These are phyloP conservation scores for Lagorchestes hirsutus DNA, from an alignment of 2,797 vertebrate genomes.

Conservation along the genomic window DNA sequence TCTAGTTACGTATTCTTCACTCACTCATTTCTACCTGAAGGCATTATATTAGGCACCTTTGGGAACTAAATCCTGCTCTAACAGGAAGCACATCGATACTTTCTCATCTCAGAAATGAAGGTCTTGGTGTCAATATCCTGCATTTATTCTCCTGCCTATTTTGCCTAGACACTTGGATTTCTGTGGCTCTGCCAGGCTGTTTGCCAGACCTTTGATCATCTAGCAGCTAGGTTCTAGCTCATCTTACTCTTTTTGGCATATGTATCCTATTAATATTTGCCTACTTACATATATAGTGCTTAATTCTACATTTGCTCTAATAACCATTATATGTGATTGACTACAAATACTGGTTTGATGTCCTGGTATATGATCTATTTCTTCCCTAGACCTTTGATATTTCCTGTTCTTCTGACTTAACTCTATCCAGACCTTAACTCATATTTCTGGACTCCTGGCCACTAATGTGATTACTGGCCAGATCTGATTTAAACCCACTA, in stretches of 20 bases:
- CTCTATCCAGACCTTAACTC: too few relatives aligned
- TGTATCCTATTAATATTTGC: neutral
- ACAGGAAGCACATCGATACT: neutral
- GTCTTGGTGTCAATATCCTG: neutral
- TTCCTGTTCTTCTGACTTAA: neutral
- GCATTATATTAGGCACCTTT: neutral
- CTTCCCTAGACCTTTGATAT: neutral
- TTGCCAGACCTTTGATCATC: neutral
- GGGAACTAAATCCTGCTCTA: neutral
- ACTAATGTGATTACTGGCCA: neutral
- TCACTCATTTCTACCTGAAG: neutral
- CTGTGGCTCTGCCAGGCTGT: neutral
- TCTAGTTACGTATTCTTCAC: neutral
- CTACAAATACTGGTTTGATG: neutral
- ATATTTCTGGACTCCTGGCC: too few relatives aligned
- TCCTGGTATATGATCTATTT: neutral
- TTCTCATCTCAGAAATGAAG: neutral
- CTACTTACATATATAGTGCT: neutral
- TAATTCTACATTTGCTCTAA: neutral
- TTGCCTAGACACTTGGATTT: neutral
- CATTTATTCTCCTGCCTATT: neutral
- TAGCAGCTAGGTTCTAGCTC: neutral
- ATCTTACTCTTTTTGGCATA: neutral
- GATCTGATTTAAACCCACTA: neutral
- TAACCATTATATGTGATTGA: neutral